Percentiles rank a stretch among this genome's conserved stretches.
phyloP scores from a whole-genome alignment of 2,888 invertebrate genomes.

The Gortyna flavago region DNA sequence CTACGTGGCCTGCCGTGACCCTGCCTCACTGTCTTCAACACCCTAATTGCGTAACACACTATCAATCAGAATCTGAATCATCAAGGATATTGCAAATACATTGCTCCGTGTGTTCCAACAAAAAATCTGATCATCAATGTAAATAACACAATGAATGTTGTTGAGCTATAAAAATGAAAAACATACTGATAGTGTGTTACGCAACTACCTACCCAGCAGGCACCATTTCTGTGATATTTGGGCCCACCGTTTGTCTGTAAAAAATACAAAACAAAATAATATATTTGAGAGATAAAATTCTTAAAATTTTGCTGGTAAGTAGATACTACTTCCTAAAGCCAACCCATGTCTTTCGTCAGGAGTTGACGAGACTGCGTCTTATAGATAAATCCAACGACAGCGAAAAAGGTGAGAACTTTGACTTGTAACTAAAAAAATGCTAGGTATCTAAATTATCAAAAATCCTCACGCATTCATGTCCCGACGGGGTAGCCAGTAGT shows the following conservation, averaged over 20 bases:
- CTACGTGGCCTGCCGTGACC: too few species aligned
- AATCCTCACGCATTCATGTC: neutral
- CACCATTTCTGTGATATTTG: too few species aligned
- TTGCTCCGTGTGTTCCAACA: too few species aligned
- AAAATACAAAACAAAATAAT: conserved; percentile 8
- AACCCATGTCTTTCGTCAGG: conserved; percentile 55
- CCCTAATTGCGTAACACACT: too few species aligned
- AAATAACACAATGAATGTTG: too few species aligned
- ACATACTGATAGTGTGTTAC: too few species aligned
- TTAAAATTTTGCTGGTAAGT: neutral
- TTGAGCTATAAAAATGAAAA: too few species aligned
- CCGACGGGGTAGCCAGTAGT: neutral
- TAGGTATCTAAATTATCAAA: neutral
- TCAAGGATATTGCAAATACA: too few species aligned
- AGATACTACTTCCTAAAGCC: conserved; percentile 24
- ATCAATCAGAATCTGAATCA: too few species aligned
- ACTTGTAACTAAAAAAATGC: neutral
- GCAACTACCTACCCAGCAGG: too few species aligned
- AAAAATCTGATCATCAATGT: too few species aligned
- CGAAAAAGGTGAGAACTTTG: neutral
- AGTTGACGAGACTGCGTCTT: neutral
- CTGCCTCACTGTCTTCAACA: too few species aligned
- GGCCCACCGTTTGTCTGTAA: neutral
- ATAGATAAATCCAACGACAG: conserved; percentile 16
- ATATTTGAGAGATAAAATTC: conserved; percentile 1